phyloP scores from a whole-genome alignment of 2,113 vertebrate species.

The Clarias magur region DNA sequence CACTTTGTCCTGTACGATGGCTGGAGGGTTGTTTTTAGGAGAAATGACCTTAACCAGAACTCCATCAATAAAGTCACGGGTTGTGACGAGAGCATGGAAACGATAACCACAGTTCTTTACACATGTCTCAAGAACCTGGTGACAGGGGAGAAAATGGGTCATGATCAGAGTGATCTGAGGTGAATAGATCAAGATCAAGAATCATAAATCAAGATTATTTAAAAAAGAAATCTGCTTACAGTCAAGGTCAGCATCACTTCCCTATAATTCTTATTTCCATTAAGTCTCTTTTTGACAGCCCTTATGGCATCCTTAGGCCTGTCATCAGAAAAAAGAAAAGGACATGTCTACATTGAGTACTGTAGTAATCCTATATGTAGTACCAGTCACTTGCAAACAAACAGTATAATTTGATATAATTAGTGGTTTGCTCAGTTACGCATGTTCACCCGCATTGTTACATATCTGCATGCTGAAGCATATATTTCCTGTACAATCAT shows the following conservation, averaged over 20 bases:
- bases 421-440: constrained; percentile 3
- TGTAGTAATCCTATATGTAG: not conserved
- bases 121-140: constrained; percentile 92
- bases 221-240: constrained; percentile 71
- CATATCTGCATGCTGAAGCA: not conserved
- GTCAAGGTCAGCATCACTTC: constrained; percentile 97
- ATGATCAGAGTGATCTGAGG: not conserved
- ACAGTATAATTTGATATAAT: not conserved
- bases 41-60: constrained; percentile 97
- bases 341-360: not conserved
- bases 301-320: constrained; percentile 97
- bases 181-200: not conserved
- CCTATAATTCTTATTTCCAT: constrained; percentile 93
- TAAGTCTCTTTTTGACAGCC: constrained; percentile 94
- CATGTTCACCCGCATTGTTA: not conserved
- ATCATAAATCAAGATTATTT: not conserved
- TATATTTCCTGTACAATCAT: not conserved
- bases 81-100: constrained; percentile 92
- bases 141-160: constrained; percentile 3
- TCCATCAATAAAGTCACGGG: constrained; percentile 93
- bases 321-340: constrained; percentile 24
- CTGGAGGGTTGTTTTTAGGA: constrained; percentile 94
- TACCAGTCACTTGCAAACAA: not conserved
- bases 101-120: constrained; percentile 99
- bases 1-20: constrained; percentile 97